Percentiles rank a stretch among this genome's conserved stretches.
phyloP scores from a whole-genome alignment of 2,113 vertebrate species.

The Menidia beryllina region DNA sequence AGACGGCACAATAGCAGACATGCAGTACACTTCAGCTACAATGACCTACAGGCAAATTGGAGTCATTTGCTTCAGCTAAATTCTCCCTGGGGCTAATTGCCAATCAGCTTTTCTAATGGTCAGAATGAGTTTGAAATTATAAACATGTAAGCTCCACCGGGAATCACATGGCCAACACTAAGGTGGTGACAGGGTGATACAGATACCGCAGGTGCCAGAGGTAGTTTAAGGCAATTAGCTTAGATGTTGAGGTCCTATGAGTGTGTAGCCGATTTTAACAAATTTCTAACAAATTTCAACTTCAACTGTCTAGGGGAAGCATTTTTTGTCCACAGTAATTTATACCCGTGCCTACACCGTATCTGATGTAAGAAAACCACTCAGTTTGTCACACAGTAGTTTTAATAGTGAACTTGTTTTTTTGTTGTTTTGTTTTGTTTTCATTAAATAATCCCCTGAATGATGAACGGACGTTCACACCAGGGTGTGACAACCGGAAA shows the following conservation, averaged over 20 bases:
- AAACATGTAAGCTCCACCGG: background rate
- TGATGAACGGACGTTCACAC: constrained; percentile 21
- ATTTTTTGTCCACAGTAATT: too few species aligned
- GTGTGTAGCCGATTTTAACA: too few species aligned
- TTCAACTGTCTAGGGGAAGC: too few species aligned
- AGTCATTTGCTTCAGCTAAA: background rate
- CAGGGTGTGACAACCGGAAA: constrained; percentile 11
- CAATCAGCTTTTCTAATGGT: background rate
- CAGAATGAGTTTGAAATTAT: background rate
- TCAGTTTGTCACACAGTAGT: too few species aligned
- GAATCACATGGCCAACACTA: background rate
- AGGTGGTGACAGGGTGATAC: background rate
- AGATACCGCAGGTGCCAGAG: background rate
- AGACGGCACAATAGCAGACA: background rate
- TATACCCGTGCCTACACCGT: too few species aligned
- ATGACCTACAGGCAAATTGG: too few species aligned
- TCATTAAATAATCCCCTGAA: background rate
- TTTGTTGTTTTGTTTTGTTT: background rate
- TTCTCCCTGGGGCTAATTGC: background rate
- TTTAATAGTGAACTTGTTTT: background rate
- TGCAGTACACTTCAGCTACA: background rate
- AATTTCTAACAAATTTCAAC: too few species aligned
- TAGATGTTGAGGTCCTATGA: too few species aligned
- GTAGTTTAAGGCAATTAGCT: too few species aligned
- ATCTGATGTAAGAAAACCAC: too few species aligned